Evolutionary conservation across 1,140 invertebrate species (phyloP), one percentile per base, ranked within the genome.

Genomic region (Heliothis virescens): DNA sequence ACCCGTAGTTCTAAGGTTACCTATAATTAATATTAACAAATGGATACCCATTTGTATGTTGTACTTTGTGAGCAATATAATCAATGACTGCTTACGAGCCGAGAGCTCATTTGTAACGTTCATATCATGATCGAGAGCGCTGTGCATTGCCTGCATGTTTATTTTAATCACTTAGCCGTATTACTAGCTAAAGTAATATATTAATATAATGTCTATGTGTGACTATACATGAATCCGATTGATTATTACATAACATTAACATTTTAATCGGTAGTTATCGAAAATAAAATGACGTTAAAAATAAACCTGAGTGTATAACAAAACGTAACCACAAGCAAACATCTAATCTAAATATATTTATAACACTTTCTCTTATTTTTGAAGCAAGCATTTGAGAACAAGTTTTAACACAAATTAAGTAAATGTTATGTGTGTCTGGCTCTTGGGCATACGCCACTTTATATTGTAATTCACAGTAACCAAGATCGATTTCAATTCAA

Each of bases 51-150:
- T 26, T n/a, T 34, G 34, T 18, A 18, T 18, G 7, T 48, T 65
- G n/a, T 63, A 16, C n/a, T 10, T 15, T 41, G 60, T 65, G 41
- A 48, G 62, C 62, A 65, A 65, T 65, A 65, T 47, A 47, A 47
- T 57, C 16, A 57, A 47, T 65, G n/a, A 65, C 34, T 65, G 41
- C 34, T 65, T 59, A 48, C 16, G 13, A 65, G 57, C 57, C 12
- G 3, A 57, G 55, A 57, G 55, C 15, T 65, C 62, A 47, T 65
- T 65, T 16, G 47, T 47, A 16, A 18, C 62, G 10, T 65, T 65
- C 41, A 65, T 65, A 48, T 65, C 41, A 48, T 12, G 62, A 41
- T 41, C 26, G n/a, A n/a, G 34, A n/a, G 34, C 15, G 60, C 15
- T 63, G 60, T 47, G 16, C 4, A 47, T 41, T 26, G 34, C 41